Evolutionary conservation across 2,888 invertebrate species (phyloP), one percentile per base, ranked within the genome.

Genomic region (Caenorhabditis auriculariae): DNA sequence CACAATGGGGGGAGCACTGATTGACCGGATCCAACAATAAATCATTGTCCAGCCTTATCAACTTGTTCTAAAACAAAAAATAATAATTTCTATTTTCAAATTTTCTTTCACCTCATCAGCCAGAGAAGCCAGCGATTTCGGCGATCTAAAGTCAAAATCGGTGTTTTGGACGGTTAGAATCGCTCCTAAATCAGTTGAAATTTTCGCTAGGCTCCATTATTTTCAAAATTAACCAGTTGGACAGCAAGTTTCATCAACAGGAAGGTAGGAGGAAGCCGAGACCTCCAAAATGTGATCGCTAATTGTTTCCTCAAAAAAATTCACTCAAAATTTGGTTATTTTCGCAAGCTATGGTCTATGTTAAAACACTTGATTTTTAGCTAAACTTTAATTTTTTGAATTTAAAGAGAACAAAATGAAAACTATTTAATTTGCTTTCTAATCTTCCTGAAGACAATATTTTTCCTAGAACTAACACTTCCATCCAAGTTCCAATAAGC

Each of bases 401-500:
- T 15, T 46, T 26, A 51, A 21, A 15, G 2, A 23, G 21, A 2
- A n/a, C 24, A 24, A 26, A 45, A 45, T 26, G 28, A 46, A 1
- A 12, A 7, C 28, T 6, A 1, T 28, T 9, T 27, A 38, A 3
- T 4, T 38, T 24, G 35, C 4, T n/a, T n/a, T 21, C 5, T 17
- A 44, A 44, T 7, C 27, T 7, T 27, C 15, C n/a, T 35, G 9
- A 35, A 35, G n/a, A 15, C 9, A 35, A 35, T 9, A 35, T 35
- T 35, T 35, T n/a, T 9, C 24, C 12, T n/a, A 23, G 5, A n/a
- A 49, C 55, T 51, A 35, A 64, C 66, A n/a, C 61, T 53, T n/a
- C 66, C 69, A 53, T 73, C 70, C 3, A 73, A 54, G 46, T 69
- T 70, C 69, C 69, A 73, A 47, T 70, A 73, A 17, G 73, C 49